Percentiles rank a stretch among this genome's conserved stretches.
These are phyloP conservation scores for Nilaparvata lugens DNA, from an alignment of 1,140 invertebrate species.

Conservation along the genomic window DNA sequence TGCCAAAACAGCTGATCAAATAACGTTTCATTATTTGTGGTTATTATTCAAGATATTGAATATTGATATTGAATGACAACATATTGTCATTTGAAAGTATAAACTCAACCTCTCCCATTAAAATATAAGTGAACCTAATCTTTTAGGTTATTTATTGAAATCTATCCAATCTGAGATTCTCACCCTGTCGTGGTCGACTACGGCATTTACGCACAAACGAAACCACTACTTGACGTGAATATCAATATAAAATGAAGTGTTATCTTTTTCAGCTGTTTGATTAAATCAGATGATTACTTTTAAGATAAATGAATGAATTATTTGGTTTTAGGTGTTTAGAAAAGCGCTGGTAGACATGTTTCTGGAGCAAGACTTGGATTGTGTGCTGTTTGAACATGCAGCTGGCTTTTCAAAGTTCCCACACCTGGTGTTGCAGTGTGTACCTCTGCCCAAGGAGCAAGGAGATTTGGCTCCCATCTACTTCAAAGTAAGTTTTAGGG, in stretches of 20 bases:
- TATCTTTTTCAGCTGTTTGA: not conserved
- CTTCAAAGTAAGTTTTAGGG: slow-evolving; percentile 73
- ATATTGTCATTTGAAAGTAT: too few relatives aligned
- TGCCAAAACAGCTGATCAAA: too few relatives aligned
- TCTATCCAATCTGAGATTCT: too few relatives aligned
- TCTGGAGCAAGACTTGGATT: slow-evolving; percentile 55
- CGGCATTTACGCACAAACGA: too few relatives aligned
- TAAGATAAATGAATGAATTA: not conserved
- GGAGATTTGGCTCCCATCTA: slow-evolving; percentile 86
- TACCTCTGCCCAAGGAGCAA: slow-evolving; percentile 72
- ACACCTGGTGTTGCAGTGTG: slow-evolving; percentile 82
- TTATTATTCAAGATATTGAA: too few relatives aligned
- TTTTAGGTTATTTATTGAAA: too few relatives aligned
- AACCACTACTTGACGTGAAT: too few relatives aligned
- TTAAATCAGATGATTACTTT: not conserved
- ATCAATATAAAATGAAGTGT: not conserved
- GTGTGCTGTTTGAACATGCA: slow-evolving; percentile 88
- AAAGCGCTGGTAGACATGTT: slow-evolving; percentile 72
- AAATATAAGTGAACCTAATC: too few relatives aligned
- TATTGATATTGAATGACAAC: too few relatives aligned
- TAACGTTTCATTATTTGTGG: too few relatives aligned
- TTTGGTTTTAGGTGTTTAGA: slow-evolving; percentile 51
- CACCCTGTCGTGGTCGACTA: too few relatives aligned
- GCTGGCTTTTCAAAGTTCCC: slow-evolving; percentile 61
- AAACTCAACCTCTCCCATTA: too few relatives aligned